These are phyloP conservation scores for Rhynchopsitta pachyrhyncha DNA, from an alignment of 2,113 vertebrate genomes.

Conservation along the genomic window DNA sequence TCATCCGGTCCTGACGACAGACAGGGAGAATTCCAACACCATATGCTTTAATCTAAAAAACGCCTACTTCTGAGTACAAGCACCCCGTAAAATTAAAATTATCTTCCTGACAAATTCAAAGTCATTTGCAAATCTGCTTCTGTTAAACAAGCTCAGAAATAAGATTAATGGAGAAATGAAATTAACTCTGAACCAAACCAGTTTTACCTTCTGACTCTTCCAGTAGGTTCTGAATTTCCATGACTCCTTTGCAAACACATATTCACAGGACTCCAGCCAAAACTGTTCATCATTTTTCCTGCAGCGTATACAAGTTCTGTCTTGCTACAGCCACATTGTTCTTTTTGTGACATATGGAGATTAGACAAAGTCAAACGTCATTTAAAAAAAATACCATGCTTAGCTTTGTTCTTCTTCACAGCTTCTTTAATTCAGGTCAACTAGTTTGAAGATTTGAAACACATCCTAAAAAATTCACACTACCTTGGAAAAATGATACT, in stretches of 20 bases:
- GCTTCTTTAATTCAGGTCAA: not conserved
- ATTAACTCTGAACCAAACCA: not conserved
- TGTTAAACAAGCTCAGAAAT: constrained; percentile 11
- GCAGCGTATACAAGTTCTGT: not conserved
- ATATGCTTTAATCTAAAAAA: constrained; percentile 33
- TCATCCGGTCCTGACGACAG: not conserved
- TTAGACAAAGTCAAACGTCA: not conserved
- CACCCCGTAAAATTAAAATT: constrained; percentile 25
- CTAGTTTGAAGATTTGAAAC: not conserved
- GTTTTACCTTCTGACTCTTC: not conserved
- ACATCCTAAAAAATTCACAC: not conserved
- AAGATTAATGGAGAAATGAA: constrained; percentile 28
- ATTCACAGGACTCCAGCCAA: not conserved
- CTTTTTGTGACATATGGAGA: not conserved
- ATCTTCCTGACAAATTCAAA: constrained; percentile 19
- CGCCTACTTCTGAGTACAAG: not conserved
- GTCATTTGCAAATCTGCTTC: constrained; percentile 14
- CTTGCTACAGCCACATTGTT: not conserved
- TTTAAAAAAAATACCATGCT: not conserved
- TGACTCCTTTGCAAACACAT: not conserved
- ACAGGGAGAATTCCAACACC: not conserved
- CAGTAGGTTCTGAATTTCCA: not conserved
- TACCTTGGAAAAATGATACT: not conserved
- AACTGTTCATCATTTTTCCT: not conserved
- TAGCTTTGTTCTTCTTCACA: not conserved